Conservation (phyloP, 2,888 invertebrate genomes). For the Seladonia tumulorum region DNA sequence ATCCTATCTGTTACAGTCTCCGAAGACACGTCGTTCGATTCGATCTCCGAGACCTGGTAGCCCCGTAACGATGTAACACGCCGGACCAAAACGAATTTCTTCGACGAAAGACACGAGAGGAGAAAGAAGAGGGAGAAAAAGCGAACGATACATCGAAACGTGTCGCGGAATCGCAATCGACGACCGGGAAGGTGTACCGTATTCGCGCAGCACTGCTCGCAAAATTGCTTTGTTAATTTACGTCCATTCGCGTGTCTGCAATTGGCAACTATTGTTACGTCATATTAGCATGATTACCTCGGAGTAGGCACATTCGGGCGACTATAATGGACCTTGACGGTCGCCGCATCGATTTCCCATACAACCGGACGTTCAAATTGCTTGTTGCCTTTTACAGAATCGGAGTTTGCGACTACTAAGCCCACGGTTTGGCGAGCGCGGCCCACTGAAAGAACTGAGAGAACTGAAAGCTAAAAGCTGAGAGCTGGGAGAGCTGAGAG, state of each 20-base stretch:
- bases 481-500: too few species aligned
- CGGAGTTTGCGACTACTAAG: not conserved
- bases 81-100: not conserved
- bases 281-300: constrained; percentile 41
- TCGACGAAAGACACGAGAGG: not conserved
- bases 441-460: too few species aligned
- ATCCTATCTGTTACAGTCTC: not conserved
- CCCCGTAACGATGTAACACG: not conserved
- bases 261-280: constrained; percentile 48
- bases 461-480: too few species aligned
- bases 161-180: not conserved
- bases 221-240: constrained; percentile 8
- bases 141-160: not conserved
- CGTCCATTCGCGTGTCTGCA: constrained; percentile 32
- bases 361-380: not conserved
- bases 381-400: not conserved
- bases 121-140: not conserved
- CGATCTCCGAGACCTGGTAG: not conserved
- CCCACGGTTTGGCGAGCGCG: too few species aligned
- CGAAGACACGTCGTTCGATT: not conserved
- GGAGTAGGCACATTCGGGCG: constrained; percentile 18
- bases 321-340: not conserved
- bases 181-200: not conserved
- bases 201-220: not conserved
- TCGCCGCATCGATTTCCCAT: not conserved